phyloP scores from a whole-genome alignment of 2,113 vertebrate species.

The Erinaceus europaeus region DNA sequence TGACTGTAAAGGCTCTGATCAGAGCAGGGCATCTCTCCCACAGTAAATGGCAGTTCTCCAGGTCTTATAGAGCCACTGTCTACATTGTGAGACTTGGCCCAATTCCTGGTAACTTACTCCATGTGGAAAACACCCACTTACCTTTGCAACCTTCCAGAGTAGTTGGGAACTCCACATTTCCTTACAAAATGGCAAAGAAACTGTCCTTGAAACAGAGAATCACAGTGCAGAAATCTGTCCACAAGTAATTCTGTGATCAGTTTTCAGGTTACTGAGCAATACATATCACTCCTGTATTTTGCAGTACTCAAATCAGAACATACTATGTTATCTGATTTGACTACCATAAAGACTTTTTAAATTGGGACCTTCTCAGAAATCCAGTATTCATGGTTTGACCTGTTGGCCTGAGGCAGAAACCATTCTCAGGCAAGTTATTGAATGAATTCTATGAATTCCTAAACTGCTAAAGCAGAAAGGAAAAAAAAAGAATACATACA shows the following conservation, averaged over 20 bases:
- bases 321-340: background rate
- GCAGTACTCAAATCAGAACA: background rate
- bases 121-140: background rate
- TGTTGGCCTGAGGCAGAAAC: background rate
- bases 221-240: background rate
- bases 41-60: no score
- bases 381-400: background rate
- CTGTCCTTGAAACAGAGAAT: background rate
- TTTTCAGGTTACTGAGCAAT: background rate
- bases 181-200: background rate
- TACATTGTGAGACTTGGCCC: background rate
- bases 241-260: background rate
- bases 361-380: background rate
- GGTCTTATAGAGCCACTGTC: background rate
- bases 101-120: no score
- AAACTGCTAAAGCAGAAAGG: background rate
- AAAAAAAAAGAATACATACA: no score
- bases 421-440: background rate
- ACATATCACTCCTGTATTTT: background rate
- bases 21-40: accelerated
- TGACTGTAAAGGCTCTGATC: accelerated
- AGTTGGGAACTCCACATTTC: background rate
- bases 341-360: background rate
- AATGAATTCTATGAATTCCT: slow-evolving; percentile 6
- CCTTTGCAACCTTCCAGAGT: background rate